A percentile compares a stretch with the other conserved stretches of the same genome.
These are phyloP conservation scores for Simalia tracyae DNA, from an alignment of 2,797 vertebrate genomes.

Conservation along the genomic window DNA sequence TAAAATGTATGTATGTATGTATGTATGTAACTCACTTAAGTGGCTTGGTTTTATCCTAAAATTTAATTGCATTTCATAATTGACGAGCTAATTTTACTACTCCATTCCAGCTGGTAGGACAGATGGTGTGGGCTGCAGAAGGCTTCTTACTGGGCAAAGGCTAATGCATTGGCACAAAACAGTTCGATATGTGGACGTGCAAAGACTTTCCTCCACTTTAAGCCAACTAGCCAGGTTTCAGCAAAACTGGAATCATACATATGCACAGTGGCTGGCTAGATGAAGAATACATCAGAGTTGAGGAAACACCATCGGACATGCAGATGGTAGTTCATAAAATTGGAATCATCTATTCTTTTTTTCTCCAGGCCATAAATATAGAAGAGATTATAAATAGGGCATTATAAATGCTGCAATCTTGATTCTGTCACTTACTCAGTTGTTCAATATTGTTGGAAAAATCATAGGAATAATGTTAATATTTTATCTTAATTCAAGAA, in stretches of 20 bases:
- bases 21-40: conserved; percentile 63
- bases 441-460: neutral
- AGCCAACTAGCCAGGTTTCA: conserved; percentile 57
- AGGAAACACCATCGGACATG: neutral
- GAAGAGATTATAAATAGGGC: neutral
- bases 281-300: conserved; percentile 18
- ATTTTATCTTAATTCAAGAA: neutral
- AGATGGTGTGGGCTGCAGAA: conserved; percentile 70
- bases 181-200: conserved; percentile 55
- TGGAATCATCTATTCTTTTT: neutral
- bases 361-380: neutral
- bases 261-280: conserved; percentile 36
- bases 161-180: conserved; percentile 66
- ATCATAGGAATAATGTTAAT: neutral
- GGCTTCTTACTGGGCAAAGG: conserved; percentile 64
- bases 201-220: conserved; percentile 58
- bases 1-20: no score
- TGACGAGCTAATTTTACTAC: conserved; percentile 67
- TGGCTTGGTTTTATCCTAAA: conserved; percentile 62
- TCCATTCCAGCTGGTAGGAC: conserved; percentile 69
- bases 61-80: conserved; percentile 65
- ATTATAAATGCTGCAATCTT: no score
- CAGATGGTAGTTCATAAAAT: no score
- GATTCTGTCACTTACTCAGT: neutral
- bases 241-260: conserved; percentile 45